Evolutionary conservation across 1,140 invertebrate species (phyloP).

Genomic region (Globodera ellingtonae): DNA sequence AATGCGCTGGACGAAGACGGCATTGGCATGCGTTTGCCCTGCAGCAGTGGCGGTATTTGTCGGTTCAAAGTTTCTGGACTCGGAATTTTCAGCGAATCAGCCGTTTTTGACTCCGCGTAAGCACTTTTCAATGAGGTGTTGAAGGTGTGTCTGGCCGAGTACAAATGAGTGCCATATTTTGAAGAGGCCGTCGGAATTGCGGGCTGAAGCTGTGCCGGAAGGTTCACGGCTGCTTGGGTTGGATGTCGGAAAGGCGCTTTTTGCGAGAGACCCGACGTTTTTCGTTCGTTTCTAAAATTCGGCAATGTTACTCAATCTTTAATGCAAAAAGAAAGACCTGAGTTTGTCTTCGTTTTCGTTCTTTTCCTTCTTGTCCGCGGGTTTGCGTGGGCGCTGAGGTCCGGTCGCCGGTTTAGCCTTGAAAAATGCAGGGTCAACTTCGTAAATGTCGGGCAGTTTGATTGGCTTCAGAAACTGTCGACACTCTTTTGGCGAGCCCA

Average conservation of each 20-base stretch:
- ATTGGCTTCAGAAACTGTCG: constrained; percentile 46
- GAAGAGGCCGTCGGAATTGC: constrained; percentile 1
- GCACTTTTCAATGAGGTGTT: constrained; percentile 9
- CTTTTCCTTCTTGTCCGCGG: constrained; percentile 11
- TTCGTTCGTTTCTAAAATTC: background rate
- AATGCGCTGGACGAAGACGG: constrained; percentile 2
- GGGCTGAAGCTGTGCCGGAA: constrained; percentile 13
- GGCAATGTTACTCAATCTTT: background rate
- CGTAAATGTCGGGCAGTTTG: constrained; percentile 47
- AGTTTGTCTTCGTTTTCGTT: background rate
- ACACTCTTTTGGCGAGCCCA: constrained; percentile 35
- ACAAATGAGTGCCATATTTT: constrained; percentile 4
- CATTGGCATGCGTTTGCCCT: constrained; percentile 22
- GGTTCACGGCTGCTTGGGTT: constrained; percentile 19
- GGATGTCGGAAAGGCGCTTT: constrained; percentile 15
- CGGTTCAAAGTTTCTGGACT: constrained; percentile 20
- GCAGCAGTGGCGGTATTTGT: constrained; percentile 32
- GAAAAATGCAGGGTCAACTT: constrained; percentile 40
- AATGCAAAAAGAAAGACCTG: background rate
- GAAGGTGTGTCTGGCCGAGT: constrained; percentile 4
- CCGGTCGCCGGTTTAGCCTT: constrained; percentile 30
- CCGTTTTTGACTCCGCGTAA: background rate
- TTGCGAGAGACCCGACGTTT: background rate
- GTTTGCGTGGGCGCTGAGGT: background rate
- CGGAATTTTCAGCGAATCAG: constrained; percentile 16